phyloP scores from a whole-genome alignment of 1,140 invertebrate genomes.

The Berghia stephanieae region DNA sequence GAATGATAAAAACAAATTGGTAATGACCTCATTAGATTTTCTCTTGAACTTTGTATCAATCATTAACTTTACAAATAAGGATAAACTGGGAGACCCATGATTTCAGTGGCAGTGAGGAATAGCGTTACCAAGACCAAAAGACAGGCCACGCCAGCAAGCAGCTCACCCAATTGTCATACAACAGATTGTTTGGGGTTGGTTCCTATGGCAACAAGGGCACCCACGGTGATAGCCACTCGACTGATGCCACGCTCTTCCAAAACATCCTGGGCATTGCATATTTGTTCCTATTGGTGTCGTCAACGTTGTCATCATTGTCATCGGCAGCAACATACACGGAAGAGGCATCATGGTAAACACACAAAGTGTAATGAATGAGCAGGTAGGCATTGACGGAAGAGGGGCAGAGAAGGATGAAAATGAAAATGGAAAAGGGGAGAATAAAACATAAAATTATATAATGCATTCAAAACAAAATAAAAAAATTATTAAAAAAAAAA shows the following conservation, averaged over 20 bases:
- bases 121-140: constrained; percentile 44
- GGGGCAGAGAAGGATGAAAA: too few species aligned
- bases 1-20: too few species aligned
- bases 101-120: constrained; percentile 41
- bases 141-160: constrained; percentile 45
- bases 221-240: constrained; percentile 51
- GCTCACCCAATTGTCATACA: constrained; percentile 50
- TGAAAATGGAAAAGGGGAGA: too few species aligned
- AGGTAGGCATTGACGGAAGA: too few species aligned
- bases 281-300: constrained; percentile 42
- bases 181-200: constrained; percentile 50
- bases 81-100: constrained; percentile 44
- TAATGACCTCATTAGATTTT: too few species aligned
- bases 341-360: too few species aligned
- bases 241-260: constrained; percentile 52
- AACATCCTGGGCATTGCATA: constrained; percentile 54
- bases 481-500: too few species aligned
- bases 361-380: too few species aligned
- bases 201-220: constrained; percentile 50
- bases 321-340: not conserved
- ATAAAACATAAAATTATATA: not conserved
- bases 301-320: not conserved
- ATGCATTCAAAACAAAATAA: not conserved
- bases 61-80: constrained; percentile 33
- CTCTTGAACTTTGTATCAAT: too few species aligned